A percentile compares a stretch with the other conserved stretches of the same genome.
phyloP scores from a whole-genome alignment of 2,113 vertebrate genomes.

The Neopipo cinnamomea region DNA sequence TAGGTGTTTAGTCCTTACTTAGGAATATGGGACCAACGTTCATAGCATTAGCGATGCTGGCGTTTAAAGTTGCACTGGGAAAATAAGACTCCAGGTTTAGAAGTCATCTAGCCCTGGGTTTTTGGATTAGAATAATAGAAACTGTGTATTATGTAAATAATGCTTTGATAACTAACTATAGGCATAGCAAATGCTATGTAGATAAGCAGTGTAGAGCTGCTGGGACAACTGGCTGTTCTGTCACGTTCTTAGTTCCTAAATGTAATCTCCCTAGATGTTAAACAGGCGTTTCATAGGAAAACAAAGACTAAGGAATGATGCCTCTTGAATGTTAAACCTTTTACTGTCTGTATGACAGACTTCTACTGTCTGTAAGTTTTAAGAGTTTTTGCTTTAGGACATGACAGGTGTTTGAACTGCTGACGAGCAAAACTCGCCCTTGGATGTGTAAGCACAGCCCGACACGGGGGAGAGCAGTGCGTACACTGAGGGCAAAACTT shows the following conservation, averaged over 20 bases:
- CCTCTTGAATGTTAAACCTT: conserved; percentile 55
- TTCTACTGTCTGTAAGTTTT: conserved; percentile 46
- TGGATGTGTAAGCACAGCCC: conserved; percentile 43
- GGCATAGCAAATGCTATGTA: conserved; percentile 47
- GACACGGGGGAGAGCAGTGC: background rate
- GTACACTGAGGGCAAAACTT: conserved; percentile 39
- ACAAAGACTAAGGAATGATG: conserved; percentile 69
- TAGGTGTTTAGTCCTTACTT: background rate
- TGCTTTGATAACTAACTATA: conserved; percentile 36
- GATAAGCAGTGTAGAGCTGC: conserved; percentile 45
- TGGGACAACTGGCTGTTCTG: background rate
- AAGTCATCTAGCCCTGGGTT: background rate
- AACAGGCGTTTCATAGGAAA: conserved; percentile 16
- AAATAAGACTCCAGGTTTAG: conserved; percentile 41
- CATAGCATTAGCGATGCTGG: conserved; percentile 36
- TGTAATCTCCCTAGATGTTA: conserved; percentile 34
- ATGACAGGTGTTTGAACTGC: conserved; percentile 76
- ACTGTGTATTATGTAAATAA: conserved; percentile 52
- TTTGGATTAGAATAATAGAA: conserved; percentile 16
- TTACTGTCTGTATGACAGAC: conserved; percentile 48
- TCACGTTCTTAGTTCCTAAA: conserved; percentile 22
- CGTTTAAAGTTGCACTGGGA: conserved; percentile 55
- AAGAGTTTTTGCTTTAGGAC: conserved; percentile 59
- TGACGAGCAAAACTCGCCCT: conserved; percentile 51
- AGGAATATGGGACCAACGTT: conserved; percentile 46